Base-by-base conservation (phyloP, 1,140 invertebrate genomes). In the Megalopta genalis region DNA sequence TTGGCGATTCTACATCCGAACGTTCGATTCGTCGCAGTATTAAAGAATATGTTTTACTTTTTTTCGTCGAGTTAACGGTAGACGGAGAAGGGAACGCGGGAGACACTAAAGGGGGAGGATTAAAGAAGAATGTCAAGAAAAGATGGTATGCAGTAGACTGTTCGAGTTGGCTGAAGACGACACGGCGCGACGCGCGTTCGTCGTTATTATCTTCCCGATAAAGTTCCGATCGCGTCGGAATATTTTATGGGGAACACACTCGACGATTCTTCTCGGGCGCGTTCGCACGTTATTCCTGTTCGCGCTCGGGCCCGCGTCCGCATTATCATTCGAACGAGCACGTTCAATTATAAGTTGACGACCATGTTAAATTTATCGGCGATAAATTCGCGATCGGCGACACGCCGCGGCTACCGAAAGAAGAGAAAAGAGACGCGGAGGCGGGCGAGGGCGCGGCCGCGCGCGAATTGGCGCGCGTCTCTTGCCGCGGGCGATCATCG, bases 311-410 rank as follows among this genome's bases (percentile, higher is more conserved):
- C n/a, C n/a, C n/a, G n/a, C n/a, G 32, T 4, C 32, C 0, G 46
- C 46, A 49, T 49, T 49, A 37, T 37, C 16, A 23, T 32, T 7
- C 37, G 5, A 39, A 75, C 66, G 57, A 37, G 59, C 14, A 32
- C 32, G 59, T 77, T 78, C 68, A 75, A 37, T 77, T 76, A 78
- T 65, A 72, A 68, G 78, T 59, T 14, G 52, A 54, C 32, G 68
- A 62, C 54, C 78, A 52, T 78, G 65, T 66, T 67, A 67, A 78
- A 78, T 81, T 72, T 78, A 81, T 81, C 64, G 67, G 39, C 68
- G 46, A 82, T 82, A 71, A 68, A 79, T 79, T 79, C 18, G 63
- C 23, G 54, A 37, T 72, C 16, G 49, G 25, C 66, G 67, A 16
- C 18, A 37, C 49, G 25, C 14, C 14, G n/a, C n/a, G n/a, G n/a